These are phyloP conservation scores for Hipparchia semele DNA, from an alignment of 2,888 invertebrate genomes.

Conservation along the genomic window DNA sequence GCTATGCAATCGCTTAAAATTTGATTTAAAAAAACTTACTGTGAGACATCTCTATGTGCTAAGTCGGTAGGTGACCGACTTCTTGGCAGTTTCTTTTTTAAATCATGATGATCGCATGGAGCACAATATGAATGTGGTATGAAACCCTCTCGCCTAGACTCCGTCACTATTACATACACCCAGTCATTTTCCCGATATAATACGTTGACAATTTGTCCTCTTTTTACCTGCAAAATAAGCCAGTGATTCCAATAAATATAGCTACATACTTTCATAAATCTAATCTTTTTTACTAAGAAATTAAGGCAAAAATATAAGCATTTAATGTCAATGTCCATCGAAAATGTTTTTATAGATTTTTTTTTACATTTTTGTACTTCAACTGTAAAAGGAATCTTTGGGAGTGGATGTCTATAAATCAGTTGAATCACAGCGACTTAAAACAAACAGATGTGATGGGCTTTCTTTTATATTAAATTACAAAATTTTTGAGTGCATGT, in stretches of 20 bases:
- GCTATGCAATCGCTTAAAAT: too few species aligned
- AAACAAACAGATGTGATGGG: not conserved
- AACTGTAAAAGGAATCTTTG: too few species aligned
- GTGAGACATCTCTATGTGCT: conserved; percentile 83
- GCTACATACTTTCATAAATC: not conserved
- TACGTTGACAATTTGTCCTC: conserved; percentile 97
- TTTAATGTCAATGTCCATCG: too few species aligned
- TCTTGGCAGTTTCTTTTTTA: conserved; percentile 94
- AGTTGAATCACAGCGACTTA: too few species aligned
- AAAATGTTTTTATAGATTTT: too few species aligned
- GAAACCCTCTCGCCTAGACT: conserved; percentile 95
- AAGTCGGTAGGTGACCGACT: conserved; percentile 83
- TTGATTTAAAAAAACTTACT: conserved; percentile 60
- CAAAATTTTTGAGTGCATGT: too few species aligned
- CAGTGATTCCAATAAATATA: not conserved
- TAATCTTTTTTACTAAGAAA: too few species aligned
- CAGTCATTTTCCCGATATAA: conserved; percentile 98
- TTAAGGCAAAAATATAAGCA: too few species aligned
- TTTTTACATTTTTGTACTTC: too few species aligned
- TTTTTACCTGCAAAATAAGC: conserved; percentile 82
- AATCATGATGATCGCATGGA: conserved; percentile 92
- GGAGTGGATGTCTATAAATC: too few species aligned
- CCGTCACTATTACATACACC: conserved; percentile 97
- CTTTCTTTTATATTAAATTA: too few species aligned
- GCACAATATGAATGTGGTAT: conserved; percentile 97